Conservation (phyloP, 2,113 vertebrate genomes). For the Sinocyclocheilus rhinocerous region DNA sequence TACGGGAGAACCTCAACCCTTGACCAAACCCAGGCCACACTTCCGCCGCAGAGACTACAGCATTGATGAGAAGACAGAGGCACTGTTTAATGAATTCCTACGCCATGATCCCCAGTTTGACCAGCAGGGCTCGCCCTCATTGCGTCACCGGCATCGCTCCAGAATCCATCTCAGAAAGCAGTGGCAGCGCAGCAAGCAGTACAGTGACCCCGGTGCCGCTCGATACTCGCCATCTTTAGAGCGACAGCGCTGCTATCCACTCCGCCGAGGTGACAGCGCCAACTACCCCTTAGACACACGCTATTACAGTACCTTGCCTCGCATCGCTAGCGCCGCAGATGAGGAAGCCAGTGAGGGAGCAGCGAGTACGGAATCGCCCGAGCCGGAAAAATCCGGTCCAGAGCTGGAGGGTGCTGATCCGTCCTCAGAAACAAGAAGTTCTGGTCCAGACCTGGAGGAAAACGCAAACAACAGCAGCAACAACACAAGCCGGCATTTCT, state of each 20-base stretch:
- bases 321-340: slow-evolving; percentile 83
- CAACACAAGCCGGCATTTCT: slow-evolving; percentile 68
- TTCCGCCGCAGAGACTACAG: slow-evolving; percentile 90
- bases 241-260: slow-evolving; percentile 78
- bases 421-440: background rate
- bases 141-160: slow-evolving; percentile 82
- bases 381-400: slow-evolving; percentile 20
- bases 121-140: slow-evolving; percentile 77
- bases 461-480: slow-evolving; percentile 74
- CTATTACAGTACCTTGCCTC: slow-evolving; percentile 80
- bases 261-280: slow-evolving; percentile 85
- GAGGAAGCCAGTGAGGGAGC: slow-evolving; percentile 79
- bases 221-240: slow-evolving; percentile 78
- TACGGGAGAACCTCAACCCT: slow-evolving; percentile 37
- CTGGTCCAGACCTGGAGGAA: slow-evolving; percentile 45
- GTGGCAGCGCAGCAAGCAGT: slow-evolving; percentile 93
- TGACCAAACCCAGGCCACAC: slow-evolving; percentile 54
- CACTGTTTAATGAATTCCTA: slow-evolving; percentile 93
- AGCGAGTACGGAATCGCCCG: slow-evolving; percentile 59
- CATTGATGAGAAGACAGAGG: slow-evolving; percentile 96
- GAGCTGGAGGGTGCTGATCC: background rate
- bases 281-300: slow-evolving; percentile 83
- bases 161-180: slow-evolving; percentile 89
- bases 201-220: slow-evolving; percentile 88
- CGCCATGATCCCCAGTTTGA: slow-evolving; percentile 94